These are phyloP conservation scores for Nesometra sesokonis DNA, from an alignment of 35 echinoderm and acorn worm species.

Conservation along the genomic window DNA sequence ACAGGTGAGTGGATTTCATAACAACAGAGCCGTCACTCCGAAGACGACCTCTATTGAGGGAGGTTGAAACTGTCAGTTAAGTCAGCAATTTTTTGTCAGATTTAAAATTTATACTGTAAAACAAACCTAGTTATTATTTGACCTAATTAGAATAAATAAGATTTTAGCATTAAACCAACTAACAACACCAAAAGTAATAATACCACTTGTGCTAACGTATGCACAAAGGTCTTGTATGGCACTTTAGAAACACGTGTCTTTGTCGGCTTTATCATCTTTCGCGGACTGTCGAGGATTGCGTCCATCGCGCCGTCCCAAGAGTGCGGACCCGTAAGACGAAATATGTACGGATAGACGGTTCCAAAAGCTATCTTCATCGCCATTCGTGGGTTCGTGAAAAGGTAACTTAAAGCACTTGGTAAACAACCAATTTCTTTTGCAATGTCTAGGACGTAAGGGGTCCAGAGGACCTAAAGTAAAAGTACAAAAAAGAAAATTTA, in stretches of 20 bases:
- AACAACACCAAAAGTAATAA: not conserved
- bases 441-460: constrained; percentile 28
- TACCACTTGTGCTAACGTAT: not conserved
- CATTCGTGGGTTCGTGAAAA: constrained; percentile 49
- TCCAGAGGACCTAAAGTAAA: constrained; percentile 33
- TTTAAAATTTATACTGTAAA: too few relatives aligned
- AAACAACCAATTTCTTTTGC: constrained; percentile 32
- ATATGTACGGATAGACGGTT: constrained; percentile 49
- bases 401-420: constrained; percentile 14
- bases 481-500: not conserved
- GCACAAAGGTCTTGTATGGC: not conserved
- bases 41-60: too few relatives aligned
- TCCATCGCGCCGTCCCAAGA: constrained; percentile 59
- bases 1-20: too few relatives aligned
- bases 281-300: constrained; percentile 15
- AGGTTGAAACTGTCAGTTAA: too few relatives aligned
- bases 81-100: too few relatives aligned
- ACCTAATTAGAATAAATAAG: not conserved
- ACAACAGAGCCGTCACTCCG: too few relatives aligned
- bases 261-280: not conserved
- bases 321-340: constrained; percentile 63
- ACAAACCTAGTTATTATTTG: too few relatives aligned
- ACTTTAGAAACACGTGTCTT: not conserved
- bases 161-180: not conserved
- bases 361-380: constrained; percentile 44